A percentile compares a stretch with the other conserved stretches of the same genome.
phyloP scores from a whole-genome alignment of 2,113 vertebrate species.

The Corydoras maculifer region DNA sequence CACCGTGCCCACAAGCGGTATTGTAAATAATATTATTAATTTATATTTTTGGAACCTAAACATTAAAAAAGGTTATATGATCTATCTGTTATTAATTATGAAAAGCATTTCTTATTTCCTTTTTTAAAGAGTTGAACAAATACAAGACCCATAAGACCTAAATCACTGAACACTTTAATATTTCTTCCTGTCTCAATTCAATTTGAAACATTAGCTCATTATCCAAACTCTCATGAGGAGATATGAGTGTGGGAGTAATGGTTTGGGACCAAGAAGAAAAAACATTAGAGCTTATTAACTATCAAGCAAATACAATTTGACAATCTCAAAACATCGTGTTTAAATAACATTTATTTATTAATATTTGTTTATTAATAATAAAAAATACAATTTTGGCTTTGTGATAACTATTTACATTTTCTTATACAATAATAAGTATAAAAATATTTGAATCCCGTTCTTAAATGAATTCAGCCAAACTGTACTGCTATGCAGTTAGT shows the following conservation, averaged over 20 bases:
- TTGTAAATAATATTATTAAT: too few relatives aligned
- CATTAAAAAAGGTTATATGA: too few relatives aligned
- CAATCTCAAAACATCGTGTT: neutral
- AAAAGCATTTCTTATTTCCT: constrained; percentile 1
- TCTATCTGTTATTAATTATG: too few relatives aligned
- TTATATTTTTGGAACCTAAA: too few relatives aligned
- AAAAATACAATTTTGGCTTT: too few relatives aligned
- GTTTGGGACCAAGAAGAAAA: neutral
- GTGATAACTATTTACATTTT: too few relatives aligned
- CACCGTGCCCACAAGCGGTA: too few relatives aligned
- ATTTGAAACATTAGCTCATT: constrained; percentile 6
- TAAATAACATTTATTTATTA: neutral
- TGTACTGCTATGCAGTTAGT: neutral
- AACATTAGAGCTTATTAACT: neutral
- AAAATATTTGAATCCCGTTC: too few relatives aligned
- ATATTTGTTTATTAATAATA: too few relatives aligned
- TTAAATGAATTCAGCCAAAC: too few relatives aligned
- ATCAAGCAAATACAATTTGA: neutral
- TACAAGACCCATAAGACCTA: neutral
- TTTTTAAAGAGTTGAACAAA: neutral
- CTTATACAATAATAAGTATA: too few relatives aligned
- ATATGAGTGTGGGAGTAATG: neutral
- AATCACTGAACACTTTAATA: neutral
- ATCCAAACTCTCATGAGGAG: constrained; percentile 6
- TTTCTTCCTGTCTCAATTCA: neutral